Evolutionary conservation across 2,113 vertebrate species (phyloP).

Genomic region (Turdus rufiventris): DNA sequence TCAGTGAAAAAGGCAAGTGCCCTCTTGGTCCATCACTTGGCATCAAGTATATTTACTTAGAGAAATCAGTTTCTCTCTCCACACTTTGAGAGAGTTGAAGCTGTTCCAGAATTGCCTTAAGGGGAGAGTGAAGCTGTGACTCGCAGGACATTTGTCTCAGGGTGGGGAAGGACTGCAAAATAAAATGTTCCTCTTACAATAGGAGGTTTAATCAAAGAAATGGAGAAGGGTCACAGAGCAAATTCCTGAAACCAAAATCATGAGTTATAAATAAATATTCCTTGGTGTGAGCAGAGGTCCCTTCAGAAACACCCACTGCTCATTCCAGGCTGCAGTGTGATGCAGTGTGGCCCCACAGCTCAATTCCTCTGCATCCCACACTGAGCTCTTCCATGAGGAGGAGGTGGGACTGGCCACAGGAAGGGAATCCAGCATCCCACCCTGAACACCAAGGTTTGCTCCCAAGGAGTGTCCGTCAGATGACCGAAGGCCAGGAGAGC

Average conservation of each 20-base stretch:
- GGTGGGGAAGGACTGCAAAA: background rate
- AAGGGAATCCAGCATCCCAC: background rate
- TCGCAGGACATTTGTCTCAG: background rate
- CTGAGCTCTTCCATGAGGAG: background rate
- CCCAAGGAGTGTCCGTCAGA: background rate
- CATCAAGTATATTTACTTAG: background rate
- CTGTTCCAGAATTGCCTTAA: background rate
- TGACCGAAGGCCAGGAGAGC: background rate
- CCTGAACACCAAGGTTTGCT: background rate
- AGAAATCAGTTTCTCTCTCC: background rate
- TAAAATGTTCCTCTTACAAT: background rate
- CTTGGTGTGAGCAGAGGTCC: background rate
- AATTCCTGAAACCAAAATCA: constrained; percentile 39
- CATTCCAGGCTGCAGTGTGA: background rate
- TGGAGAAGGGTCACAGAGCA: constrained; percentile 26
- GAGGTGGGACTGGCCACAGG: background rate
- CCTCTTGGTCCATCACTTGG: background rate
- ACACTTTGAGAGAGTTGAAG: background rate
- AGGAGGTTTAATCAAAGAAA: constrained; percentile 38
- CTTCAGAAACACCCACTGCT: background rate
- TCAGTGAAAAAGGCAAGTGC: background rate
- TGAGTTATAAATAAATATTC: constrained; percentile 35
- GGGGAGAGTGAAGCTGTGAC: background rate
- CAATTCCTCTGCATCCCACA: background rate
- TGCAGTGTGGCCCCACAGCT: background rate